Conservation (phyloP, 2,888 invertebrate genomes). For the Mythimna pallens region DNA sequence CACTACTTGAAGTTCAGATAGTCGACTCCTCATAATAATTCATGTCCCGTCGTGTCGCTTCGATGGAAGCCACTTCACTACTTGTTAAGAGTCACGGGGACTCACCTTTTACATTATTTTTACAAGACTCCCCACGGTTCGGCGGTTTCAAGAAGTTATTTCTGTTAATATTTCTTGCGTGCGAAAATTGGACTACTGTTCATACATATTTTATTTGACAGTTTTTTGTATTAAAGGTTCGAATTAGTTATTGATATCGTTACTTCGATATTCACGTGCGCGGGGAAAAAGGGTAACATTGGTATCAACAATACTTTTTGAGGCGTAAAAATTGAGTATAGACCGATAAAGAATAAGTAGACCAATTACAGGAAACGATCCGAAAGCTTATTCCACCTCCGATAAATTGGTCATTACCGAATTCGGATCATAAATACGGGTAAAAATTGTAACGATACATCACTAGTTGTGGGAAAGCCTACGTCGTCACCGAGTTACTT, state of each 20-base stretch:
- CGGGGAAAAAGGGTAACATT: slow-evolving; percentile 9
- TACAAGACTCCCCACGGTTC: slow-evolving; percentile 67
- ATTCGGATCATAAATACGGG: slow-evolving; percentile 29
- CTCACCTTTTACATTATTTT: slow-evolving; percentile 82
- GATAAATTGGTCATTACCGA: slow-evolving; percentile 57
- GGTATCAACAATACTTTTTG: slow-evolving; percentile 3
- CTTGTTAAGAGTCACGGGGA: slow-evolving; percentile 80
- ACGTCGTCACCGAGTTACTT: slow-evolving; percentile 4
- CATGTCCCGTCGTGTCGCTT: slow-evolving; percentile 76
- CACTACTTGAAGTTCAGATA: slow-evolving; percentile 83
- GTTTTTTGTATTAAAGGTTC: slow-evolving; percentile 10
- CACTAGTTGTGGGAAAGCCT: slow-evolving; percentile 4
- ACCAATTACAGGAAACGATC: slow-evolving; percentile 17
- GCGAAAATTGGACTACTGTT: slow-evolving; percentile 38
- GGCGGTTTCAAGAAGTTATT: slow-evolving; percentile 53
- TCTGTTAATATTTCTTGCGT: slow-evolving; percentile 43
- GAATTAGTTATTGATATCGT: slow-evolving; percentile 27
- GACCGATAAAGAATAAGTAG: slow-evolving; percentile 10
- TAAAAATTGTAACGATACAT: slow-evolving; percentile 20
- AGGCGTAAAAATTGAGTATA: slow-evolving; percentile 14
- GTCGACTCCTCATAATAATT: slow-evolving; percentile 79
- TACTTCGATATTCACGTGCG: slow-evolving; percentile 2
- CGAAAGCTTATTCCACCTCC: slow-evolving; percentile 20
- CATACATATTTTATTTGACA: slow-evolving; percentile 26
- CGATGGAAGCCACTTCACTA: slow-evolving; percentile 81